Conservation (phyloP, 1,140 invertebrate genomes). For the Lerema accius region DNA sequence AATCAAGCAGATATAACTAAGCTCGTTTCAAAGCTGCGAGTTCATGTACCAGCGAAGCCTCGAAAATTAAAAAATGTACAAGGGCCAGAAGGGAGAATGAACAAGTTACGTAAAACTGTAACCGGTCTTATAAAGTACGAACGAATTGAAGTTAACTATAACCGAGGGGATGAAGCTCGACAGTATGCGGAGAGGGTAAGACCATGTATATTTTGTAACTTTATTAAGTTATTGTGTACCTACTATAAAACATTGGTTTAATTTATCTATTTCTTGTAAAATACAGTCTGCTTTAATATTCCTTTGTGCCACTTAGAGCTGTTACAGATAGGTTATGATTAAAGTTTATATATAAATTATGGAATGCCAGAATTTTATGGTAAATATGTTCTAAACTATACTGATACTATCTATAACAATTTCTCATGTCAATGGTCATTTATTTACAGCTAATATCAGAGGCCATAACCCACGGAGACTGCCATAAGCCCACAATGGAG, state of each 20-base stretch:
- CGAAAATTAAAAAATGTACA: constrained; percentile 85
- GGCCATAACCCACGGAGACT: constrained; percentile 93
- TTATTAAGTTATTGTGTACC: too few relatives aligned
- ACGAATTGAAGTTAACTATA: constrained; percentile 91
- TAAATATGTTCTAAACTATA: too few relatives aligned
- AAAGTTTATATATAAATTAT: too few relatives aligned
- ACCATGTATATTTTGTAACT: neutral
- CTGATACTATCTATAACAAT: constrained; percentile 2
- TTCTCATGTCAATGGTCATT: constrained; percentile 27
- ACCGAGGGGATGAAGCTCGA: constrained; percentile 91
- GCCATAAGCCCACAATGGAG: constrained; percentile 93
- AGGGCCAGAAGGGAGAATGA: constrained; percentile 90
- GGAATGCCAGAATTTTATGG: too few relatives aligned
- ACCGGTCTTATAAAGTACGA: constrained; percentile 94
- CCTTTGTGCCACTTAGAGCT: too few relatives aligned
- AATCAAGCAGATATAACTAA: constrained; percentile 90
- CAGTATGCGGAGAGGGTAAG: constrained; percentile 93
- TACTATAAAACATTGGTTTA: too few relatives aligned
- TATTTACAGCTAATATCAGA: constrained; percentile 93
- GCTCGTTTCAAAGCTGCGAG: constrained; percentile 88
- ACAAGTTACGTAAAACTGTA: constrained; percentile 90
- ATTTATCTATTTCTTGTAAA: too few relatives aligned
- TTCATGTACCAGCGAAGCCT: constrained; percentile 84
- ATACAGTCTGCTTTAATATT: too few relatives aligned
- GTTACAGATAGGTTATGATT: too few relatives aligned